Base-by-base conservation (phyloP, 2,797 vertebrate genomes). In the Threskiornis aethiopicus region DNA sequence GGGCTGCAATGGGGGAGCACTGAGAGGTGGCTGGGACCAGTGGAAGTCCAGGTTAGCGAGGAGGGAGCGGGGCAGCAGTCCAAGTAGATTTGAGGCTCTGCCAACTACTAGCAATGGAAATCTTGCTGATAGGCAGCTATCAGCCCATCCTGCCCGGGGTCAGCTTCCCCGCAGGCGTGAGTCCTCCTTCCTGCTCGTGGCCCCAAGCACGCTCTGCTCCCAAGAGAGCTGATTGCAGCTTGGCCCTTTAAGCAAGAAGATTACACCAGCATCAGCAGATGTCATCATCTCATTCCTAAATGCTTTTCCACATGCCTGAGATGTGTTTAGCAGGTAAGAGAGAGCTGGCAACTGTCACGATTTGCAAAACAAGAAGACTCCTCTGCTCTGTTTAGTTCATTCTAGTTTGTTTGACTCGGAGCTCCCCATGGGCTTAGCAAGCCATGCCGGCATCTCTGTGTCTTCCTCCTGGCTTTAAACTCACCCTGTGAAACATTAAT, bases 241-340 rank as follows among this genome's bases (percentile, higher is more conserved):
- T 79, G 89, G 84, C 57, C 88, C 69, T 78, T 52, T 24, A 49
- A 52, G 44, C 6, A 29, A 95, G 69, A 88, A 84, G 86, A 77
- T 89, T 44, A 76, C 77, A 65, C 58, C 57, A 72, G 70, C 75
- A 39, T 87, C 89, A 92, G 89, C 91, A 94, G 81, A 61, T 61
- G 42, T 67, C 90, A 39, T 59, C 77, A 95, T 51, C 58, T 90
- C 61, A 41, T 86, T 91, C 84, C 62, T 80, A 89, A 70, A 87
- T 83, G 35, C 84, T 93, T 96, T 92, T 83, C 84, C 83, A 78
- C 35, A 29, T 29, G n/a, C 88, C 91, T 52, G 77, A 88, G 82
- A 84, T 84, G 35, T 5, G 13, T 92, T 75, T 87, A 73, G 71
- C 91, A 91, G 78, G 90, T 95, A 93, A 83, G 57, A 33, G 62